Evolutionary conservation across 2,797 vertebrate genomes (phyloP).

Genomic region (Gymnothorax reevesii): DNA sequence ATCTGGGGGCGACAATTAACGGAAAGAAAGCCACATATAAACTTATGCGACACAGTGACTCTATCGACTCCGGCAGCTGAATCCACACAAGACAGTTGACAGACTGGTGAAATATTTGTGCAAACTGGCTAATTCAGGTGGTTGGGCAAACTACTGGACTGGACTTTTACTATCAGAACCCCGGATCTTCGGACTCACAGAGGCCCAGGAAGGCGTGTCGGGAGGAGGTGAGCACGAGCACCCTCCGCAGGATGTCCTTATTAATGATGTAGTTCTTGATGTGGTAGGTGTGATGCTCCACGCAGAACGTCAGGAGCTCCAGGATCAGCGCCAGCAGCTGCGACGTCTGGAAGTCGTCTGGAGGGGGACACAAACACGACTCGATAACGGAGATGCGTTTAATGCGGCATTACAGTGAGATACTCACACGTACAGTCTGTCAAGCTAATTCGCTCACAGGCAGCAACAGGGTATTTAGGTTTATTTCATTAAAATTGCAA

Average conservation of each 20-base stretch:
- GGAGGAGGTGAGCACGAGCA: slow-evolving; percentile 93
- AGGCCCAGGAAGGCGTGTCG: slow-evolving; percentile 94
- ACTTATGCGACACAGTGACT: too few species aligned
- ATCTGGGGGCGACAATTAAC: too few species aligned
- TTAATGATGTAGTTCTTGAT: slow-evolving; percentile 99
- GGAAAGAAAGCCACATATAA: too few species aligned
- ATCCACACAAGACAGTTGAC: too few species aligned
- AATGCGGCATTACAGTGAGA: neutral
- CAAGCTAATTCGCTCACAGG: too few species aligned
- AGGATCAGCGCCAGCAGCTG: slow-evolving; percentile 94
- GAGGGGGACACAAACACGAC: neutral
- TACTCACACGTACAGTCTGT: too few species aligned
- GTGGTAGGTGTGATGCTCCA: slow-evolving; percentile 98
- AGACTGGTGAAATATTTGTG: too few species aligned
- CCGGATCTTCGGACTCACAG: slow-evolving; percentile 77
- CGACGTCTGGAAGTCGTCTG: slow-evolving; percentile 98
- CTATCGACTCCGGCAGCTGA: too few species aligned
- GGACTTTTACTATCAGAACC: too few species aligned
- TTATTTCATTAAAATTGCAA: neutral
- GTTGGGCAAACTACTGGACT: too few species aligned
- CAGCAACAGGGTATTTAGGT: neutral
- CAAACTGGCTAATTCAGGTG: too few species aligned
- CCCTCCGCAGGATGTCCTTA: slow-evolving; percentile 95
- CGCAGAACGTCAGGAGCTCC: slow-evolving; percentile 96
- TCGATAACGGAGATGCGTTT: neutral